Percentiles rank a stretch among this genome's conserved stretches.
Evolutionary conservation across 2,797 vertebrate genomes (phyloP).

Genomic region (Ctenopoma kingsleyae): DNA sequence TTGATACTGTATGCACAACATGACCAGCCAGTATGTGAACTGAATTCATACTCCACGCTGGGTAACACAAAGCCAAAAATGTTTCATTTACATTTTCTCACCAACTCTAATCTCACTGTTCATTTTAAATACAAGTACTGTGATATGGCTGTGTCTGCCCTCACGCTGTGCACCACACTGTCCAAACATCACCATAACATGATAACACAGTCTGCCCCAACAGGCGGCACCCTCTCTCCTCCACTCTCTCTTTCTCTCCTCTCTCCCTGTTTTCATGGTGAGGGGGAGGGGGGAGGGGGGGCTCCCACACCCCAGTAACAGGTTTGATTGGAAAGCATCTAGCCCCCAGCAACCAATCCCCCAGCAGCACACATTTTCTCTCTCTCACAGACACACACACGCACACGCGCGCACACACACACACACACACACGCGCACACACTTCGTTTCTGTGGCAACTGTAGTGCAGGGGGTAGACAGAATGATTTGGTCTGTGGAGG

Average conservation of each 20-base stretch:
- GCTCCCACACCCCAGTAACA: conserved; percentile 78
- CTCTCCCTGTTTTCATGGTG: conserved; percentile 37
- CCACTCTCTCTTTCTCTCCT: conserved; percentile 26
- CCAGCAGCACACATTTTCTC: conserved; percentile 60
- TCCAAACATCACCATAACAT: conserved; percentile 40
- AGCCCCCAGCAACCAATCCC: conserved; percentile 85
- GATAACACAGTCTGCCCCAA: conserved; percentile 50
- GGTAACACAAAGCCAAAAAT: neutral
- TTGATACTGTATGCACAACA: conserved; percentile 18
- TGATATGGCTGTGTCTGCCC: neutral
- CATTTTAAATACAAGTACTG: neutral
- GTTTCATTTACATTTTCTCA: neutral
- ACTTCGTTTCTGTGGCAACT: conserved; percentile 84
- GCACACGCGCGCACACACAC: conserved; percentile 40
- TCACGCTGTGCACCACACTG: conserved; percentile 1
- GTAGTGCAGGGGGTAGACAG: conserved; percentile 76
- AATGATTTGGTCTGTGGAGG: conserved; percentile 79
- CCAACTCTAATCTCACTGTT: neutral
- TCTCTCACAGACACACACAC: conserved; percentile 12
- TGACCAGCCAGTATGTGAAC: conserved; percentile 1
- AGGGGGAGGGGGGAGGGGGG: conserved; percentile 33
- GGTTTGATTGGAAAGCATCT: conserved; percentile 87
- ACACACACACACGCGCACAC: conserved; percentile 46
- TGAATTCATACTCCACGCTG: conserved; percentile 19
- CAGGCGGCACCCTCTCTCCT: conserved; percentile 63